Evolutionary conservation across 2,797 vertebrate species (phyloP).

Genomic region (Hafferia zeledoni): DNA sequence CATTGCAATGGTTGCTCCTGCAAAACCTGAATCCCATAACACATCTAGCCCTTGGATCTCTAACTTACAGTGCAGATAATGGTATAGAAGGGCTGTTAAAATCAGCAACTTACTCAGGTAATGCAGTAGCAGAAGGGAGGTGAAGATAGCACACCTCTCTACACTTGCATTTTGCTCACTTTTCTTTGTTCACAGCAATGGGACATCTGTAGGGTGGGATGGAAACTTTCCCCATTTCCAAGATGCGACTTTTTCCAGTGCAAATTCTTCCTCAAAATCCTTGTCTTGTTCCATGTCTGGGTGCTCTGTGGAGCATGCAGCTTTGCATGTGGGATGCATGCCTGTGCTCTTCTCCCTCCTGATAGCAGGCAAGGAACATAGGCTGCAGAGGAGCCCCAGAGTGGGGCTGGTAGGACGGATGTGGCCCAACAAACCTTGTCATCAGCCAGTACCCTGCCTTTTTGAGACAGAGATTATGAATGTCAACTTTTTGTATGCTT

Average conservation of each 20-base stretch:
- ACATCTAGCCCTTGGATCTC: background rate
- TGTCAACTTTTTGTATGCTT: background rate
- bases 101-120: background rate
- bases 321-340: rapidly evolving
- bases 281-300: background rate
- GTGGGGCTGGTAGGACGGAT: background rate
- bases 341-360: rapidly evolving
- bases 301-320: rapidly evolving
- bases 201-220: too few relatives aligned
- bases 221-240: background rate
- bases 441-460: background rate
- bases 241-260: background rate
- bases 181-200: background rate
- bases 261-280: background rate
- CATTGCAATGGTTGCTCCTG: background rate
- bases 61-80: background rate
- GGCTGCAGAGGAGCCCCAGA: background rate
- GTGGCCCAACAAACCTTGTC: background rate
- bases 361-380: rapidly evolving
- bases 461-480: background rate
- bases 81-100: background rate
- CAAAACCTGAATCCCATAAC: background rate
- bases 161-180: background rate
- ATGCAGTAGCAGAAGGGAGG: background rate
- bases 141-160: background rate